Evolutionary conservation across 1,140 invertebrate genomes (phyloP).

Genomic region (Temnothorax longispinosus): DNA sequence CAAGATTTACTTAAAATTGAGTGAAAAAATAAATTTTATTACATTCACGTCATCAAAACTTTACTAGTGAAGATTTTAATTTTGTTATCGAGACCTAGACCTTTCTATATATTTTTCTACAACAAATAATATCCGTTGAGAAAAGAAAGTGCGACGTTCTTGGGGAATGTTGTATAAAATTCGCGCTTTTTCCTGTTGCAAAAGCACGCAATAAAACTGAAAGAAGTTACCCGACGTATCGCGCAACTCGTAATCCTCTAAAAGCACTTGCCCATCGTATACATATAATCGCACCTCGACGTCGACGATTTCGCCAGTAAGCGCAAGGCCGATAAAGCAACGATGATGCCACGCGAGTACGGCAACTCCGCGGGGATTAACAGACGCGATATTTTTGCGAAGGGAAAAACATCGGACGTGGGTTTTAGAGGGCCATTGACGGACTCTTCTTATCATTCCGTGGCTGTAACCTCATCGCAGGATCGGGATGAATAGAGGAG

Average conservation of each 20-base stretch:
- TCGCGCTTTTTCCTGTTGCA: neutral
- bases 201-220: slow-evolving; percentile 13
- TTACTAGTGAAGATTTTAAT: neutral
- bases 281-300: neutral
- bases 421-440: neutral
- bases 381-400: slow-evolving; percentile 7
- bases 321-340: slow-evolving; percentile 11
- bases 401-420: neutral
- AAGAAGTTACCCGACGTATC: neutral
- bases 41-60: neutral
- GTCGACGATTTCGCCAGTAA: slow-evolving; percentile 1
- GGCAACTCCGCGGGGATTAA: neutral
- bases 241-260: slow-evolving; percentile 24
- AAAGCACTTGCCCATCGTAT: slow-evolving; percentile 8
- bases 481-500: slow-evolving; percentile 17
- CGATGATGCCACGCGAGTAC: neutral
- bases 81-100: no score
- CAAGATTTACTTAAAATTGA: neutral
- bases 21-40: neutral
- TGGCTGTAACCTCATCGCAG: neutral
- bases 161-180: slow-evolving; percentile 3
- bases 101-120: neutral
- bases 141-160: neutral
- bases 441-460: slow-evolving; percentile 5
- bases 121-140: neutral